phyloP scores from a whole-genome alignment of 1,140 invertebrate genomes.

The Carposina sasakii region DNA sequence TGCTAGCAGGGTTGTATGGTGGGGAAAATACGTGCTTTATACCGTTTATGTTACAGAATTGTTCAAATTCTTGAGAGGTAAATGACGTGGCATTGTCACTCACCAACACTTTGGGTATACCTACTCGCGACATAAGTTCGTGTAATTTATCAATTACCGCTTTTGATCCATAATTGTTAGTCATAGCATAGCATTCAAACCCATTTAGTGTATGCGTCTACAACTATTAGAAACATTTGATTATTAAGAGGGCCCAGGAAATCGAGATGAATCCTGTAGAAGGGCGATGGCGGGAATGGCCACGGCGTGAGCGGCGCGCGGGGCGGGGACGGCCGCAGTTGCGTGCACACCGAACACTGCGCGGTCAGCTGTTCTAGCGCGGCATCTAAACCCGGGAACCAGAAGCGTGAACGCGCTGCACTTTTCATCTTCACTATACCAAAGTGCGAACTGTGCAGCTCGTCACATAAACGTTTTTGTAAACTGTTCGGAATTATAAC shows the following conservation, averaged over 20 bases:
- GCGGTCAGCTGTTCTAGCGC: neutral
- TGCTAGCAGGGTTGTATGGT: neutral
- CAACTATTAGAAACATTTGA: conserved; percentile 43
- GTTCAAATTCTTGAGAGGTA: neutral
- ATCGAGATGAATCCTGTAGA: conserved; percentile 2
- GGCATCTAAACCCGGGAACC: conserved; percentile 10
- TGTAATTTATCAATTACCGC: neutral
- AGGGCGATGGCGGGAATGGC: neutral
- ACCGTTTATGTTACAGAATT: conserved; percentile 5
- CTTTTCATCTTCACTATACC: conserved; percentile 9
- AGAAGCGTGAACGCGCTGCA: conserved; percentile 5
- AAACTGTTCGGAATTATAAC: neutral
- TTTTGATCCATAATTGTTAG: neutral
- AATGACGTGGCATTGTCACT: conserved; percentile 9
- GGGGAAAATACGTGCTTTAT: neutral
- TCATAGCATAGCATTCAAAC: conserved; percentile 22
- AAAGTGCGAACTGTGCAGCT: conserved; percentile 10
- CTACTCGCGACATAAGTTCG: conserved; percentile 3
- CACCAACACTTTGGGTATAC: conserved; percentile 1
- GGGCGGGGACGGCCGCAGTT: conserved; percentile 46
- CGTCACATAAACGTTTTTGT: conserved; percentile 1
- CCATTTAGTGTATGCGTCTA: conserved; percentile 59
- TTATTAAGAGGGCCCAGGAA: conserved; percentile 20
- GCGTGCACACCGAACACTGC: conserved; percentile 9
- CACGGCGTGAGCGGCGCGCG: conserved; percentile 30